A percentile compares a stretch with the other conserved stretches of the same genome.
Conservation (phyloP, 2,113 vertebrate genomes). For the Buteo buteo region DNA sequence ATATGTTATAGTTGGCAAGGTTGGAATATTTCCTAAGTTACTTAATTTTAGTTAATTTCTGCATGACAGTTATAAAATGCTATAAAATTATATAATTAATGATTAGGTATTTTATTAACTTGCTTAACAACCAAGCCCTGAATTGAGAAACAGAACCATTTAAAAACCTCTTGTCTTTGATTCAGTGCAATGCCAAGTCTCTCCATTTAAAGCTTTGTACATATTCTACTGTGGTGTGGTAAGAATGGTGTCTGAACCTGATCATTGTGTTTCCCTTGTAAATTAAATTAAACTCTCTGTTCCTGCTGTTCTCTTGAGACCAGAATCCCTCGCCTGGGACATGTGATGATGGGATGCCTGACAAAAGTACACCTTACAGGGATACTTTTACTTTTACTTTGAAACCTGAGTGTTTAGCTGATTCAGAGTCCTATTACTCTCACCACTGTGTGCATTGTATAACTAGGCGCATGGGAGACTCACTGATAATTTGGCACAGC, state of each 20-base stretch:
- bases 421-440: slow-evolving; percentile 77
- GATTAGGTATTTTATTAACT: not conserved
- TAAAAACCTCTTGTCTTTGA: not conserved
- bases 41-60: slow-evolving; percentile 8
- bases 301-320: not conserved
- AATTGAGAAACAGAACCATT: not conserved
- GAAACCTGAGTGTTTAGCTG: slow-evolving; percentile 58
- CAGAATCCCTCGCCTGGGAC: slow-evolving; percentile 51
- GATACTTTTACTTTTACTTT: slow-evolving; percentile 72
- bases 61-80: not conserved
- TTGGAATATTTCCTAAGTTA: not conserved
- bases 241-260: not conserved
- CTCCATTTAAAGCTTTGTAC: not conserved
- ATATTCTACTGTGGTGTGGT: not conserved
- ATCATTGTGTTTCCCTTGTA: not conserved
- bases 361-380: slow-evolving; percentile 65
- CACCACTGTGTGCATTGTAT: not conserved
- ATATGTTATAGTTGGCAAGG: not conserved
- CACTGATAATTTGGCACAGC: not conserved
- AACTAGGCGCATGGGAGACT: not conserved
- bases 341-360: slow-evolving; percentile 32
- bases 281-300: not conserved
- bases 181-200: not conserved
- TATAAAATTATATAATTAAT: not conserved
- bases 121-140: not conserved